Evolutionary conservation across 2,797 vertebrate species (phyloP).

Genomic region (Paedocypris micromegethes): DNA sequence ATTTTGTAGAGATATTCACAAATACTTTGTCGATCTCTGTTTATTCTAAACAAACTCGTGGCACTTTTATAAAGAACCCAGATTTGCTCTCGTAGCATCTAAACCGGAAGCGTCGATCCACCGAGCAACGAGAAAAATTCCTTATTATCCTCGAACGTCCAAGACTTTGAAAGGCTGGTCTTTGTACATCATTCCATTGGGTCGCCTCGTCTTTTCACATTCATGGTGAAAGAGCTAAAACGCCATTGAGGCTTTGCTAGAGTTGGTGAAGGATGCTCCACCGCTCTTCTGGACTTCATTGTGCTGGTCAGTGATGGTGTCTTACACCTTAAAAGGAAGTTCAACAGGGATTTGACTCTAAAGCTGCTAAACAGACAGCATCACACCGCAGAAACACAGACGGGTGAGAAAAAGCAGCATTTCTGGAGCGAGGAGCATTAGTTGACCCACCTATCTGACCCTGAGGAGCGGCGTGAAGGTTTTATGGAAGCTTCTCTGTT

Average conservation of each 20-base stretch:
- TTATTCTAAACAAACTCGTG: too few species aligned
- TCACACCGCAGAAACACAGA: conserved; percentile 21
- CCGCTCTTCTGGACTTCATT: conserved; percentile 14
- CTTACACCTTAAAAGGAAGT: background rate
- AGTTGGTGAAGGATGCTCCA: conserved; percentile 19
- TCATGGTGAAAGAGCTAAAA: conserved; percentile 8
- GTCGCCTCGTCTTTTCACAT: conserved; percentile 14
- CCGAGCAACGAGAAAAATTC: conserved; percentile 40
- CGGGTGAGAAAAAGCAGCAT: conserved; percentile 2
- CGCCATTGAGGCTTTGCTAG: conserved; percentile 4
- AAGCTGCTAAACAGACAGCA: conserved; percentile 16
- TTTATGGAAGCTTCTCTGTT: conserved; percentile 28
- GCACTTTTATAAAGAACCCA: background rate
- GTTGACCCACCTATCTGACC: conserved; percentile 19
- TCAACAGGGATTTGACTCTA: conserved; percentile 26
- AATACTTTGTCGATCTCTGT: too few species aligned
- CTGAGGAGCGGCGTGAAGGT: conserved; percentile 1
- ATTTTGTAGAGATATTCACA: too few species aligned
- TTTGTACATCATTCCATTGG: conserved; percentile 12
- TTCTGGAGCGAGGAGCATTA: conserved; percentile 1
- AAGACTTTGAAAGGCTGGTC: conserved; percentile 7
- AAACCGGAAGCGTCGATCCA: conserved; percentile 34
- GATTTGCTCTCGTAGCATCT: conserved; percentile 30
- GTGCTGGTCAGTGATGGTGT: conserved; percentile 19
- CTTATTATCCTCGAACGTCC: conserved; percentile 29